phyloP scores from a whole-genome alignment of 2,797 vertebrate genomes.

The Melanotaenia maccullochi region DNA sequence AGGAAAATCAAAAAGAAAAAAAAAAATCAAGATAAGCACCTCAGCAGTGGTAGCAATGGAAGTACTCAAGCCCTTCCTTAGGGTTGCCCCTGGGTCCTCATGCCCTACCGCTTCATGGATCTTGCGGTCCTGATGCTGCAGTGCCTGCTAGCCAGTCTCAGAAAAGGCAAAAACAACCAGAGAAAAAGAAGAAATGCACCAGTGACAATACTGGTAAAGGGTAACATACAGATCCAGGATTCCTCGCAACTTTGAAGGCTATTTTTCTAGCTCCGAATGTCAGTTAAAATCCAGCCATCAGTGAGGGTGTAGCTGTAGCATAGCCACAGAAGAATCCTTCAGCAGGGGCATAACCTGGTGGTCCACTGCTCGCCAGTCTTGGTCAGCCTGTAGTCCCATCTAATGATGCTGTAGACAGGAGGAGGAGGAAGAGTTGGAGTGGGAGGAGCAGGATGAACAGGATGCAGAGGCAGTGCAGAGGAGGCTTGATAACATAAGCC shows the following conservation, averaged over 20 bases:
- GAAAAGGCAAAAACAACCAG: constrained; percentile 74
- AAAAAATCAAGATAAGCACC: constrained; percentile 83
- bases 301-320: constrained; percentile 61
- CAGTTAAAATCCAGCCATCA: constrained; percentile 71
- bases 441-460: constrained; percentile 79
- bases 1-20: constrained; percentile 57
- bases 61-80: constrained; percentile 79
- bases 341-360: constrained; percentile 69
- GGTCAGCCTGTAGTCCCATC: constrained; percentile 77
- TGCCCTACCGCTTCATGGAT: constrained; percentile 82
- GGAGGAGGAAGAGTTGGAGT: constrained; percentile 78
- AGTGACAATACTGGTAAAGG: constrained; percentile 69
- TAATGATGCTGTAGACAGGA: constrained; percentile 78
- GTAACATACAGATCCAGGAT: constrained; percentile 71
- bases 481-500: constrained; percentile 75
- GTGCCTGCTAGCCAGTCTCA: constrained; percentile 83
- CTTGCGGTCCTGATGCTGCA: constrained; percentile 86
- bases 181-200: constrained; percentile 73
- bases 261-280: constrained; percentile 51
- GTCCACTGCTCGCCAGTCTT: constrained; percentile 67
- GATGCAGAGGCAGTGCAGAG: constrained; percentile 81
- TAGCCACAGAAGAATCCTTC: constrained; percentile 63
- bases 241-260: constrained; percentile 34
- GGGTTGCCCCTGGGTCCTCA: constrained; percentile 83
- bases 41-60: constrained; percentile 83